Conservation (phyloP, 2,113 vertebrate species). For the Erythrocercus mccallii region DNA sequence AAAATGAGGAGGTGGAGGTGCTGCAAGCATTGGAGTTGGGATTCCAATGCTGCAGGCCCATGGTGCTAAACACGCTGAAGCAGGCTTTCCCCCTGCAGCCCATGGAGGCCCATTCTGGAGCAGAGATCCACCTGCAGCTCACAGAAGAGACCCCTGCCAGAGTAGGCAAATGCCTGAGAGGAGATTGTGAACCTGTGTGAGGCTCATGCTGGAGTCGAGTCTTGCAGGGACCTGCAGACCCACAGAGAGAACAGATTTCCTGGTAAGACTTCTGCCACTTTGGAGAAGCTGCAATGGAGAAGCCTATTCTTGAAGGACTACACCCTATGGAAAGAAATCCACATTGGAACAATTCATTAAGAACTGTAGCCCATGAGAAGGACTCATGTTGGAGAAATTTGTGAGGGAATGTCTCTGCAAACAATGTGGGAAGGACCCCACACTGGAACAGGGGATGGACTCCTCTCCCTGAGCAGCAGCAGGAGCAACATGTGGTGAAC, state of each 20-base stretch:
- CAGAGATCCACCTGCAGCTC: neutral
- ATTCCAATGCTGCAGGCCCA: rapidly evolving
- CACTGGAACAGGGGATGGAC: neutral
- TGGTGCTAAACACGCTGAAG: neutral
- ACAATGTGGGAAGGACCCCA: neutral
- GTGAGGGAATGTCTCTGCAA: neutral
- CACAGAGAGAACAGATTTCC: rapidly evolving
- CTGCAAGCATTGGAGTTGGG: neutral
- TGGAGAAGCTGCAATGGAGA: neutral
- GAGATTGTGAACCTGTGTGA: neutral
- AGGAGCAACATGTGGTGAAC: neutral
- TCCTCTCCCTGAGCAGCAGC: neutral
- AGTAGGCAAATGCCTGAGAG: neutral
- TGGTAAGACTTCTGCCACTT: neutral
- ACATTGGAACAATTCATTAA: neutral
- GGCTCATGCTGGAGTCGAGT: neutral
- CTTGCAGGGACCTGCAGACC: neutral
- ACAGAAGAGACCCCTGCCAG: neutral
- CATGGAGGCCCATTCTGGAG: no score
- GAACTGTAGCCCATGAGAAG: neutral
- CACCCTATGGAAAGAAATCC: neutral
- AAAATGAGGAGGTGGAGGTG: neutral
- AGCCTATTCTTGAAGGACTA: neutral
- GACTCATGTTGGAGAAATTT: neutral
- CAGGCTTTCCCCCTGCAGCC: neutral